Conservation (phyloP, 1,140 invertebrate genomes). For the Nomia melanderi region DNA sequence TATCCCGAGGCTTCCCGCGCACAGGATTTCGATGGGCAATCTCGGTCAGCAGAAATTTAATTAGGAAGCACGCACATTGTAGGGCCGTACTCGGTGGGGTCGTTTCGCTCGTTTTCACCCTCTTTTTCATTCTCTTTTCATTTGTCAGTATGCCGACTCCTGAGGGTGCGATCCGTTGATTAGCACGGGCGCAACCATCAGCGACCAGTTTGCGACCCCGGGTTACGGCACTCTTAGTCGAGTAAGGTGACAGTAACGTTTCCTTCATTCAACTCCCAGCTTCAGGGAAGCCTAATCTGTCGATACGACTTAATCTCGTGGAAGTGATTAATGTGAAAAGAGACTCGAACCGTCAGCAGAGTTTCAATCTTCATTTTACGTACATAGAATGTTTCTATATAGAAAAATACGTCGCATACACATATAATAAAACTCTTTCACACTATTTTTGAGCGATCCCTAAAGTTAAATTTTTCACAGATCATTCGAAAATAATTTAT, state of each 20-base stretch:
- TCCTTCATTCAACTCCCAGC: slow-evolving; percentile 13
- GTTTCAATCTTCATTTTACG: neutral
- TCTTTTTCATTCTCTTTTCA: slow-evolving; percentile 56
- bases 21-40: slow-evolving; percentile 13
- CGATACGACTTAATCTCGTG: slow-evolving; percentile 51
- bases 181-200: slow-evolving; percentile 52
- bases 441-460: too few species aligned
- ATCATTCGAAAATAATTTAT: too few species aligned
- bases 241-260: slow-evolving; percentile 8
- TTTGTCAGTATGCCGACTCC: slow-evolving; percentile 60
- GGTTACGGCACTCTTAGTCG: slow-evolving; percentile 32
- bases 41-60: slow-evolving; percentile 65
- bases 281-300: neutral
- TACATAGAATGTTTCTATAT: too few species aligned
- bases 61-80: slow-evolving; percentile 64
- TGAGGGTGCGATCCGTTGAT: slow-evolving; percentile 64
- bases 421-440: too few species aligned
- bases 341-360: neutral
- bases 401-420: too few species aligned
- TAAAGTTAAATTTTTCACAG: too few species aligned
- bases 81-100: neutral
- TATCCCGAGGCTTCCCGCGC: neutral
- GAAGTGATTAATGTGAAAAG: slow-evolving; percentile 62
- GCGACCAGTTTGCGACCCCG: slow-evolving; percentile 46
- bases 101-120: slow-evolving; percentile 13